Evolutionary conservation across 2,888 invertebrate species (phyloP).

Genomic region (Rhabditophanes sp.): DNA sequence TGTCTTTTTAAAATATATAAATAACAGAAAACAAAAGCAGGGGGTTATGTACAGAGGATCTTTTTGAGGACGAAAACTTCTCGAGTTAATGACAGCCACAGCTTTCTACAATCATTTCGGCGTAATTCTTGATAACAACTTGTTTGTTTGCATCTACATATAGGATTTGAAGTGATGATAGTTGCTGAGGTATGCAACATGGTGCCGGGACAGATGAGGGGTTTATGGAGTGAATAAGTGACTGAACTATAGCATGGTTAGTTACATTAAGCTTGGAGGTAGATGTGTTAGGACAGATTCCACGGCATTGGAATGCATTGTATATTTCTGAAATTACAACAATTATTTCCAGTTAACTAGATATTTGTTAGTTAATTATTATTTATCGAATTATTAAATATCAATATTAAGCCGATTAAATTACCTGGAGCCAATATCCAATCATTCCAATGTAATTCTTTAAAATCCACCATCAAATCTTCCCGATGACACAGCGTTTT

Average conservation of each 20-base stretch:
- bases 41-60: too few relatives aligned
- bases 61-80: too few relatives aligned
- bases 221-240: slow-evolving; percentile 78
- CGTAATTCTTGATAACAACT: slow-evolving; percentile 92
- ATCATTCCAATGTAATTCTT: slow-evolving; percentile 90
- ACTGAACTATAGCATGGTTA: slow-evolving; percentile 95
- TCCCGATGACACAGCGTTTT: slow-evolving; percentile 59
- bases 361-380: slow-evolving; percentile 1
- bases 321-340: slow-evolving; percentile 52
- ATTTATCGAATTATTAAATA: slow-evolving; percentile 2
- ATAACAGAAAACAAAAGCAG: too few relatives aligned
- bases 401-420: slow-evolving; percentile 5
- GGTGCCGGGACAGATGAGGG: slow-evolving; percentile 78
- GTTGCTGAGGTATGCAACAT: slow-evolving; percentile 61
- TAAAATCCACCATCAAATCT: slow-evolving; percentile 80
- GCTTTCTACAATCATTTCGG: slow-evolving; percentile 87
- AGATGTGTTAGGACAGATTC: slow-evolving; percentile 81
- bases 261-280: slow-evolving; percentile 85
- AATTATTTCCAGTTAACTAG: slow-evolving; percentile 2
- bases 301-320: slow-evolving; percentile 86
- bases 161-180: slow-evolving; percentile 77
- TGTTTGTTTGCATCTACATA: slow-evolving; percentile 64
- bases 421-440: slow-evolving; percentile 53
- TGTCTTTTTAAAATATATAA: too few relatives aligned
- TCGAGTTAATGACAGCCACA: slow-evolving; percentile 78